phyloP scores from a whole-genome alignment of 2,888 invertebrate species.

The Argyresthia goedartella region DNA sequence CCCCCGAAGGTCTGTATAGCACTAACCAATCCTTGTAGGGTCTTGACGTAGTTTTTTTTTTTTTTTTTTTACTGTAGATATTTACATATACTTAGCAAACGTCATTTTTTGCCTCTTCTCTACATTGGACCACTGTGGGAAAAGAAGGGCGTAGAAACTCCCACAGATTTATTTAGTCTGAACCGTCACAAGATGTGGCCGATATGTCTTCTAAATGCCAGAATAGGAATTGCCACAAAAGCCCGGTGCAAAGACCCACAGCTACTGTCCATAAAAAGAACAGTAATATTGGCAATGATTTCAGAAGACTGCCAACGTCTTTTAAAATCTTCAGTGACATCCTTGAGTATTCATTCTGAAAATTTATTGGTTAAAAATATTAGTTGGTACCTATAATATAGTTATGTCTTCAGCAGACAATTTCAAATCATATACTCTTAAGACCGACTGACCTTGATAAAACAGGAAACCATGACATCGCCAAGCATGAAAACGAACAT shows the following conservation, averaged over 20 bases:
- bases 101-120: no score
- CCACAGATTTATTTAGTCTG: no score
- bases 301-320: constrained; percentile 77
- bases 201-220: constrained; percentile 86
- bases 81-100: no score
- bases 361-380: no score
- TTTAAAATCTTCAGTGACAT: constrained; percentile 76
- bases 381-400: no score
- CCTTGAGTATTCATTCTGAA: constrained; percentile 74
- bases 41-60: no score
- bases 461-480: constrained; percentile 76
- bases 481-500: constrained; percentile 75
- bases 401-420: no score
- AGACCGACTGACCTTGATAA: constrained; percentile 69
- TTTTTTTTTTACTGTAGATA: no score
- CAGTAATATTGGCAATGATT: constrained; percentile 75
- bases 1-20: constrained; percentile 87
- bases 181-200: constrained; percentile 42
- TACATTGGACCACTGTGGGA: no score
- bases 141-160: no score
- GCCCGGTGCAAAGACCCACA: constrained; percentile 86
- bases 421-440: no score
- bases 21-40: constrained; percentile 79
- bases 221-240: constrained; percentile 90
- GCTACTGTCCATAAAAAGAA: constrained; percentile 86